Base-by-base conservation (phyloP, 2,888 invertebrate species). In the Dendrolimus pini region DNA sequence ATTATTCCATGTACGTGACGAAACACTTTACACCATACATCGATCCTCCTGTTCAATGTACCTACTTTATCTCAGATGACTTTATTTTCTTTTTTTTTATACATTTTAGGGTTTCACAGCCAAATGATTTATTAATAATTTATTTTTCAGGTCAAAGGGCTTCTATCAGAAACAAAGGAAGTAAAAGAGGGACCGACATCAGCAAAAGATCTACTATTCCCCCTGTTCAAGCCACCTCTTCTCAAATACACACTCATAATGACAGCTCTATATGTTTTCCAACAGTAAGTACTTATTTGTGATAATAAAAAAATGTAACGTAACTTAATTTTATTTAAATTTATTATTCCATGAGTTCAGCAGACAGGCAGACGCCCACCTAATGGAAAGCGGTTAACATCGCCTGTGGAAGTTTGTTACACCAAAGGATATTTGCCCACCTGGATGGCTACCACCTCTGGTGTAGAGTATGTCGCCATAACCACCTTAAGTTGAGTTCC, bases 181-280 rank as follows among this genome's bases (percentile, higher is more conserved):
- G 41, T 13, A 52, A 77, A 81, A 63, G 74, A 74, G 58, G 66
- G 59, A 13, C 60, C 56, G 2, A 42, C 65, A 2, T 65, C 75
- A 2, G 56, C 62, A 0, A 78, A 77, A 41, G 71, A 76, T 7
- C 93, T 93, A 74, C 83, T 92, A 18, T 75, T 78, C 55, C 85
- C 81, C 1, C 72, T 94, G 56, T 92, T 93, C 64, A 86, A 79
- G 59, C 67, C 79, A 0, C 93, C 93, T 0, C 74, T 93, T 1
- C 68, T 93, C 7, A 87, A 82, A 58, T 83, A 85, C 56, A 93
- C 93, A 0, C 58, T 90, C 8, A 85, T 94, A 14, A 75, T 85
- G 71, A 72, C 72, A 0, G 71, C 84, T 9, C 91, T 92, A 60
- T 78, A 81, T 47, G 77, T 93, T 12, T 78, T 93, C 85, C 93